phyloP scores from a whole-genome alignment of 2,888 invertebrate genomes.

The Gryllus longicercus region DNA sequence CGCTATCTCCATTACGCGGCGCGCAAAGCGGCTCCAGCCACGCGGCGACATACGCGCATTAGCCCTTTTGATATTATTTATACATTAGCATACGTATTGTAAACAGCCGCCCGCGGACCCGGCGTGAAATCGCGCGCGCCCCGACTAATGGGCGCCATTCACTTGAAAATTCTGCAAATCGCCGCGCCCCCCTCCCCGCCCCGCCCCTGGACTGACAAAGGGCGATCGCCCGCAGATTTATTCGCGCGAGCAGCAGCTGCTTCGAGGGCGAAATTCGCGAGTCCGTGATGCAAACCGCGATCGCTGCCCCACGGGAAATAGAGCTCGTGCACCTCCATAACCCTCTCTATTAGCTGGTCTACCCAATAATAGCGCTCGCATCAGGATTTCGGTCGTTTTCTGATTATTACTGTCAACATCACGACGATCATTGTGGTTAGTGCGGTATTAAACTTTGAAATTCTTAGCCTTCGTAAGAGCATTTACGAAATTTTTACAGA shows the following conservation, averaged over 20 bases:
- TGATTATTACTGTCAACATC: too few relatives aligned
- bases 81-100: constrained; percentile 6
- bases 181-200: background rate
- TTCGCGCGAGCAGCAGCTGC: background rate
- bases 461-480: too few relatives aligned
- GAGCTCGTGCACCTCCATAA: too few relatives aligned
- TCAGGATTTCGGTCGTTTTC: too few relatives aligned
- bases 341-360: too few relatives aligned
- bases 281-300: background rate
- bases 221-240: background rate
- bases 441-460: too few relatives aligned
- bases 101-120: background rate
- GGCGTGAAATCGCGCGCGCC: background rate
- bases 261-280: background rate
- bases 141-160: constrained; percentile 8
- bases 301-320: too few relatives aligned
- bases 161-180: constrained; percentile 17
- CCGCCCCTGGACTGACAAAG: background rate
- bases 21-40: background rate
- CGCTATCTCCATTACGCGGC: background rate
- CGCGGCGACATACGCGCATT: background rate
- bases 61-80: constrained; percentile 8
- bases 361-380: too few relatives aligned
- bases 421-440: too few relatives aligned
- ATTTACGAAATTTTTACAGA: too few relatives aligned